These are phyloP conservation scores for Carassius gibelio DNA, from an alignment of 2,113 vertebrate species.

Conservation along the genomic window DNA sequence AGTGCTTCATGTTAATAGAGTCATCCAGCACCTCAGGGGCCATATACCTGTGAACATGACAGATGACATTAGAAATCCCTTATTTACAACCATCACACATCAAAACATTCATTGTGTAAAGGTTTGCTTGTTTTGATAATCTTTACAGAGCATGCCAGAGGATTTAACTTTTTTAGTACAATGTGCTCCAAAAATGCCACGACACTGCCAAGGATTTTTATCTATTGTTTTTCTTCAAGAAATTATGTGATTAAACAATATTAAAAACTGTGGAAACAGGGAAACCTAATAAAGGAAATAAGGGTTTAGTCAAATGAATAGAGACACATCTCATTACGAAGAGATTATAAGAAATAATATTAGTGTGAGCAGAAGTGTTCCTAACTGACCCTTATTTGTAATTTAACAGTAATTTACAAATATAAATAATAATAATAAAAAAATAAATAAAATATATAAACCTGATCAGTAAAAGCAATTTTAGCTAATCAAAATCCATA, in stretches of 20 bases:
- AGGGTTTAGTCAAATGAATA: neutral
- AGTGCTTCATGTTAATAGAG: conserved; percentile 90
- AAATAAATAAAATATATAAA: neutral
- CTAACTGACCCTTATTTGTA: no score
- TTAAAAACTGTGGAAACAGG: neutral
- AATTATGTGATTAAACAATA: neutral
- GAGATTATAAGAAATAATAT: neutral
- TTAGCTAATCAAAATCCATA: neutral
- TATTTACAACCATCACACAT: neutral
- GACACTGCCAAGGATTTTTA: neutral
- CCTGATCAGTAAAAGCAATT: neutral
- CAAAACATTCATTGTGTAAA: no score
- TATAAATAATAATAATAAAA: no score
- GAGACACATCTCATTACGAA: neutral
- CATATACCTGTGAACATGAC: conserved; percentile 78
- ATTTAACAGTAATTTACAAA: no score
- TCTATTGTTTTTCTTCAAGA: neutral
- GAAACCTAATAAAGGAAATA: neutral
- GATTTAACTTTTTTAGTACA: neutral
- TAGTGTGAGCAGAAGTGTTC: neutral
- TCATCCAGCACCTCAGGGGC: conserved; percentile 87
- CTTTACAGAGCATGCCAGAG: neutral
- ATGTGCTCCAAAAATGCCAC: neutral
- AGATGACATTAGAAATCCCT: neutral
- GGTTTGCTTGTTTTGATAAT: neutral